A percentile compares a stretch with the other conserved stretches of the same genome.
phyloP scores from a whole-genome alignment of 2,113 vertebrate species.

The Sylvilagus bachmani region DNA sequence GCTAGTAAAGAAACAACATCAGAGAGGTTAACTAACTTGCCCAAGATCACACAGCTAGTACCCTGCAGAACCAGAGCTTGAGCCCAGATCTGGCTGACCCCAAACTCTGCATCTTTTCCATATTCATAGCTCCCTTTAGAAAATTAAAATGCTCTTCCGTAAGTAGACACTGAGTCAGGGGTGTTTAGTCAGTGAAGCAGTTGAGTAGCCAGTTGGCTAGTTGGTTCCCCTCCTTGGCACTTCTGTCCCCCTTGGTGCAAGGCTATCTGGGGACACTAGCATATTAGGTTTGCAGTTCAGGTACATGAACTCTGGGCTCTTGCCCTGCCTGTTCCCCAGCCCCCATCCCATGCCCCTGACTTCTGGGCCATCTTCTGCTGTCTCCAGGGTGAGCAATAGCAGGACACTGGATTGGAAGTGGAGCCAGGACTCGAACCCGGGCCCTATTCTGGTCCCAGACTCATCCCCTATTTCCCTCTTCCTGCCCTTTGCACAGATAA shows the following conservation, averaged over 20 bases:
- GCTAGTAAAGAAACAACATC: not conserved
- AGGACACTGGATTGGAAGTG: too few relatives aligned
- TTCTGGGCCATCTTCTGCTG: not conserved
- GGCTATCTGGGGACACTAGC: not conserved
- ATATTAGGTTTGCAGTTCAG: not conserved
- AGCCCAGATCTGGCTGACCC: not conserved
- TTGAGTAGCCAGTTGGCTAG: not conserved
- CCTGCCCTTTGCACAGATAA: slow-evolving; percentile 90
- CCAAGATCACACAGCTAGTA: not conserved
- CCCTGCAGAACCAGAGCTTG: not conserved
- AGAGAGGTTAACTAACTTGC: not conserved
- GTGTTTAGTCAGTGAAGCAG: not conserved
- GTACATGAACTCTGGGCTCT: not conserved
- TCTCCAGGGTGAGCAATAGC: too few relatives aligned
- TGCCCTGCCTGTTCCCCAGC: not conserved
- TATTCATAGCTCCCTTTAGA: not conserved
- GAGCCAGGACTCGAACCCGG: too few relatives aligned
- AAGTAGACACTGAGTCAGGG: not conserved
- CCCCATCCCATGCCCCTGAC: not conserved
- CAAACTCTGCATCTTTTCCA: not conserved
- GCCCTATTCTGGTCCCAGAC: not conserved
- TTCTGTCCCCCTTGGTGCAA: not conserved
- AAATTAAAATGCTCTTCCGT: not conserved
- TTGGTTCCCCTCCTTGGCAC: not conserved
- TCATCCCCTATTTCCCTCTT: not conserved